These are phyloP conservation scores for Drosophila bocqueti DNA, from an alignment of 1,140 invertebrate species.

Conservation along the genomic window DNA sequence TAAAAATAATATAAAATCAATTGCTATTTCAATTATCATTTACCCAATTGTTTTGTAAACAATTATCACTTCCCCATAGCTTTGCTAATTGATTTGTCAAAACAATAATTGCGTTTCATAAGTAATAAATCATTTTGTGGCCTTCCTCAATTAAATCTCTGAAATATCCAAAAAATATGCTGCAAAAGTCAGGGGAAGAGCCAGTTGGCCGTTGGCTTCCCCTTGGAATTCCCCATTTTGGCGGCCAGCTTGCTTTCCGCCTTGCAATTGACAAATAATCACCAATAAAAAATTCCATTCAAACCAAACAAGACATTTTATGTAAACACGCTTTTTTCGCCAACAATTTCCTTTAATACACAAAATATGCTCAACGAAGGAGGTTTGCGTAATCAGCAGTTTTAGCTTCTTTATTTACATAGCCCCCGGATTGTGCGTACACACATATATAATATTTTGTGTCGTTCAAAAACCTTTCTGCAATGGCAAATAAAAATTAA, in stretches of 20 bases:
- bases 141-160: constrained; percentile 6
- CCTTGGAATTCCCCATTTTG: constrained; percentile 18
- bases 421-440: constrained; percentile 25
- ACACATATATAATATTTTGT: constrained; percentile 62
- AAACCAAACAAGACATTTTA: constrained; percentile 32
- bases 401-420: constrained; percentile 70
- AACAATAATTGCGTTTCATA: not conserved
- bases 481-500: constrained; percentile 60
- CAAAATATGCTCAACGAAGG: constrained; percentile 33
- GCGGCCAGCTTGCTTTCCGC: constrained; percentile 45
- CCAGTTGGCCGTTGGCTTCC: not conserved
- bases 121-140: constrained; percentile 7
- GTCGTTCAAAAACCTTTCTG: constrained; percentile 68
- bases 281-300: constrained; percentile 32
- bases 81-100: constrained; percentile 8
- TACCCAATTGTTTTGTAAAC: not conserved
- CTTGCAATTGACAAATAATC: constrained; percentile 52
- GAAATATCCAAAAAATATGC: not conserved
- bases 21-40: not conserved
- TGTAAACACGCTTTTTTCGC: constrained; percentile 42
- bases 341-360: constrained; percentile 27
- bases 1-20: not conserved
- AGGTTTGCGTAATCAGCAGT: constrained; percentile 74
- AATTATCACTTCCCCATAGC: constrained; percentile 1
- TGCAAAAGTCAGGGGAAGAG: too few species aligned